Base-by-base conservation (phyloP, 2,797 vertebrate species). In the Phrynocephalus forsythii region DNA sequence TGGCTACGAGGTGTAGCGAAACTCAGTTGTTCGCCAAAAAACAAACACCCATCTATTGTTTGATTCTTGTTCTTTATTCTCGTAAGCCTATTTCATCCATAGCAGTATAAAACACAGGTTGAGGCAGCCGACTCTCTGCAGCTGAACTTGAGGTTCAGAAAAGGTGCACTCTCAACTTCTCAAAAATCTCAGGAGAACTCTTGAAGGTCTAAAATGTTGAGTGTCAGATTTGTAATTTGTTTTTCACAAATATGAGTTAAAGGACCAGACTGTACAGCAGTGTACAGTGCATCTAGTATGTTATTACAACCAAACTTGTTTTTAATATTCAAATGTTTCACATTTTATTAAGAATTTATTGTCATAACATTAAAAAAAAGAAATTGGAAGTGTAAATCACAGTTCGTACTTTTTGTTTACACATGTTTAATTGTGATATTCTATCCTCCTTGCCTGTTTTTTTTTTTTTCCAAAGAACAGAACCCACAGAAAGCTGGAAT, bases 11-110 rank as follows among this genome's bases (percentile, higher is more conserved):
- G 38, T 75, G 82, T 38, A 13, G 38, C 9, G 22, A 89, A 71
- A 79, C 56, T 79, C 3, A 2, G 72, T 48, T 30, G 44, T 33
- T 81, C 81, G 78, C 76, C 85, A 87, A 82, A 83, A 56, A 28
- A 86, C 38, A 44, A 44, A 44, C 38, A 82, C 56, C 48, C 38
- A 75, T 84, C 78, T 68, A 33, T 66, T 77, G 72, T 82, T 78
- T 85, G 52, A 82, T 33, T 60, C n/a, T 33, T 84, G 81, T 82
- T 87, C 28, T 90, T 84, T 87, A 63, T 9, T 69, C 71, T 71
- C 30, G 24, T 50, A 33, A 48, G 11, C 66, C 44, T 82, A 77
- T 69, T 81, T 24, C 66, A n/a, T 0, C 15, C 38, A 86, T 38
- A 48, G 66, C 82, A 38, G 63, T 0, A 0, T 0, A 1, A 44